Evolutionary conservation across 2,888 invertebrate species (phyloP).

Genomic region (Cacoxenus indagator): DNA sequence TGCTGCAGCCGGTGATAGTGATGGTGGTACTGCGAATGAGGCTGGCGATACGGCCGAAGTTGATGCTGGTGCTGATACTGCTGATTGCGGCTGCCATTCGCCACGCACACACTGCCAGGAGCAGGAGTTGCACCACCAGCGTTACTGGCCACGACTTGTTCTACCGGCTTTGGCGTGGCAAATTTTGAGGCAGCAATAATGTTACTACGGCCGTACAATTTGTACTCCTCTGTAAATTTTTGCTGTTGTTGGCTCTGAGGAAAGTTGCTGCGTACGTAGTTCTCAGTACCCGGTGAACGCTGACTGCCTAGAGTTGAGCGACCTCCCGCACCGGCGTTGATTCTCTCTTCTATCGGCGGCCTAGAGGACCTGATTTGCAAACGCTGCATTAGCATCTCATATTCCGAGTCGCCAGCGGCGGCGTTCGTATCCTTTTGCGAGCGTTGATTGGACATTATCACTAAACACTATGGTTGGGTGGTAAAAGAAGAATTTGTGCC

Average conservation of each 20-base stretch:
- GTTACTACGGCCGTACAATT: conserved; percentile 79
- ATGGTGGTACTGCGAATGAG: neutral
- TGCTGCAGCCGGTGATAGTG: neutral
- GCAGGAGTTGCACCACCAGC: conserved; percentile 52
- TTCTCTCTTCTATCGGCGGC: conserved; percentile 8
- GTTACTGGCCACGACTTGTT: conserved; percentile 49
- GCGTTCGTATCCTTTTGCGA: conserved; percentile 49
- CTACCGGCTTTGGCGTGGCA: conserved; percentile 81
- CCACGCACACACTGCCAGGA: neutral
- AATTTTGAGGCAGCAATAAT: conserved; percentile 84
- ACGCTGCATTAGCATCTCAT: conserved; percentile 66
- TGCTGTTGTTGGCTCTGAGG: conserved; percentile 57
- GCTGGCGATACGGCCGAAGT: too few relatives aligned
- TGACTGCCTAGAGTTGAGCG: conserved; percentile 45
- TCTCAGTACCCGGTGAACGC: conserved; percentile 58
- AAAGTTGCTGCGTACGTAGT: conserved; percentile 51
- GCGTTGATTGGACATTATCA: conserved; percentile 53
- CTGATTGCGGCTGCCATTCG: neutral
- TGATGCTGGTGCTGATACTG: neutral
- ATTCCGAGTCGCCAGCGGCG: conserved; percentile 51
- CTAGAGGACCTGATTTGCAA: conserved; percentile 51
- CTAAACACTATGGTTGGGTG: too few relatives aligned
- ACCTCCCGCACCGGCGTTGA: neutral
- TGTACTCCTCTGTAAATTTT: conserved; percentile 72
- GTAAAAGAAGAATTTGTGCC: too few relatives aligned